Evolutionary conservation across 2,888 invertebrate genomes (phyloP), one percentile per base, ranked within the genome.

Genomic region (Pollenia amentaria): DNA sequence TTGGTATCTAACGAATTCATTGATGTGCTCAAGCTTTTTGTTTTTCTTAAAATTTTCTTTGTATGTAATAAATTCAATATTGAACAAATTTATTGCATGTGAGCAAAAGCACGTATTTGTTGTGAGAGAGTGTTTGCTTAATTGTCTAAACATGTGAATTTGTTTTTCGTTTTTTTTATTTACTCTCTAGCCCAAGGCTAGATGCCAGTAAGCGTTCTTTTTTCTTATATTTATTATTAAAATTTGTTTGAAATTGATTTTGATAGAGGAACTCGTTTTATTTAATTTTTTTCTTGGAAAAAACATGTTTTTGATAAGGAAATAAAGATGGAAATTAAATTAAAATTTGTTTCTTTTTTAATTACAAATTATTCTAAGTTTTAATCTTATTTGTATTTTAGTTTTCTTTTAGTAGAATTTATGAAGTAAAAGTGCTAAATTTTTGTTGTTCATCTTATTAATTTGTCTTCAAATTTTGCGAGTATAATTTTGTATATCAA

Each of bases 201-300:
- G 18, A 18, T 84, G 55, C 29, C 6, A 53, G 10, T 42, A 18
- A 8, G 40, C 12, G 44, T 46, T 46, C 48, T 72, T 14, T 72
- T 57, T 11, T 14, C 38, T 72, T 60, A 53, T 51, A 60, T 44
- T 73, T 18, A 57, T 44, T 76, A 65, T 38, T 29, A 11, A 64
- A 14, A 62, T 9, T 40, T 72, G 62, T 44, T 57, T 55, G 29
- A 29, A 29, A 55, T 40, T 70, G 42, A 18, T 55, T 60, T 82
- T 38, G 64, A 53, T 87, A 84, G 75, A 87, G 78, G 82, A 88
- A 83, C 82, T 80, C 65, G 57, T 80, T 72, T 72, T 83, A 72
- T 72, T 70, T 83, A 80, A 67, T 29, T 69, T 18, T 79, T 62
- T 80, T 10, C 70, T 65, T 69, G 21, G 29, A 53, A 16, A 76